Evolutionary conservation across 2,888 invertebrate genomes (phyloP).

Genomic region (Labia minor): DNA sequence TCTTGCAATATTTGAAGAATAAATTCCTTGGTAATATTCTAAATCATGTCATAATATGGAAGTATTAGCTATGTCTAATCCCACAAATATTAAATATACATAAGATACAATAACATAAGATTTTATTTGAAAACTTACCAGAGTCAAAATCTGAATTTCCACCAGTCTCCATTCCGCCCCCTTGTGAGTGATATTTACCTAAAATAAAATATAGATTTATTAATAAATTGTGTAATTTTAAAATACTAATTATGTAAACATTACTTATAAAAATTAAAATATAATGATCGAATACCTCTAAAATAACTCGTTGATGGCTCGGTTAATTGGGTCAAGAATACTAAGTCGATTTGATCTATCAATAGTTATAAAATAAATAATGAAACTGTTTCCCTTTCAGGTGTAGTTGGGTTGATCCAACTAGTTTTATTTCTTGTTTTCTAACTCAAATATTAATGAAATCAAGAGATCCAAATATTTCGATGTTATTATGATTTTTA

Average conservation of each 20-base stretch:
- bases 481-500: background rate
- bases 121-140: slow-evolving; percentile 41
- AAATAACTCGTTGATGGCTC: background rate
- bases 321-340: slow-evolving; percentile 13
- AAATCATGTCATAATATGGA: no score
- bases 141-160: slow-evolving; percentile 66
- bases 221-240: slow-evolving; percentile 16
- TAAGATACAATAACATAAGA: no score
- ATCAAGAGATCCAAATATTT: background rate
- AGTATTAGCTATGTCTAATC: no score
- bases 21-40: no score
- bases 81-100: no score
- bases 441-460: background rate
- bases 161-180: slow-evolving; percentile 64
- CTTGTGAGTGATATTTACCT: slow-evolving; percentile 37
- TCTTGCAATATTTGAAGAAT: no score
- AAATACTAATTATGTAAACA: slow-evolving; percentile 25
- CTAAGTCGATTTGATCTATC: slow-evolving; percentile 13
- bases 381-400: slow-evolving; percentile 13
- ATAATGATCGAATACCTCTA: slow-evolving; percentile 15
- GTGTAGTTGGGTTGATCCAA: slow-evolving; percentile 13
- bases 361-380: slow-evolving; percentile 13
- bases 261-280: slow-evolving; percentile 13
- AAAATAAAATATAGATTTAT: slow-evolving; percentile 17
- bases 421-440: background rate